These are phyloP conservation scores for Acanthiza pusilla DNA, from an alignment of 2,797 vertebrate species.

Conservation along the genomic window DNA sequence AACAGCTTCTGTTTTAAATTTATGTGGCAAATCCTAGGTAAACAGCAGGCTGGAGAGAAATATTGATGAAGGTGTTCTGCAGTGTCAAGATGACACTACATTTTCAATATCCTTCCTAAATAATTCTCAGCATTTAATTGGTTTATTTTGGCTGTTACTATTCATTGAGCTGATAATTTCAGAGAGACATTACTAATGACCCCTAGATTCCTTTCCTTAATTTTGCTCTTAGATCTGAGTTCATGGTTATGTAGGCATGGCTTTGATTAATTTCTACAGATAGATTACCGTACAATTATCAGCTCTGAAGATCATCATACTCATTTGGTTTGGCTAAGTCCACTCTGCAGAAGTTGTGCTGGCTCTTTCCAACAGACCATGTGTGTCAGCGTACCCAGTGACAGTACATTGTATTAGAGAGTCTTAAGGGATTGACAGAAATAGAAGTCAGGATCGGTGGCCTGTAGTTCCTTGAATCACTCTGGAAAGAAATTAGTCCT, in stretches of 20 bases:
- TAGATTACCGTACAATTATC: background rate
- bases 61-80: background rate
- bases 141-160: background rate
- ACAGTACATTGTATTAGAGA: background rate
- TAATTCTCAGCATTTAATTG: background rate
- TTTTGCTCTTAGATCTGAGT: background rate
- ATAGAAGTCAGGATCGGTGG: background rate
- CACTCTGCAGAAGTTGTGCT: background rate
- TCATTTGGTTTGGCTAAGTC: background rate
- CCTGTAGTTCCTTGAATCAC: rapidly evolving
- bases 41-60: background rate
- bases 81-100: background rate
- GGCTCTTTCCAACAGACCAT: background rate
- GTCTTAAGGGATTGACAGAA: background rate
- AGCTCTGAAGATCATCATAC: background rate
- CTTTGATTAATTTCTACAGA: background rate
- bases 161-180: background rate
- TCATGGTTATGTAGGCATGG: background rate
- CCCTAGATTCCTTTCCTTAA: background rate
- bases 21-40: background rate
- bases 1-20: background rate
- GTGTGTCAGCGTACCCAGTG: background rate
- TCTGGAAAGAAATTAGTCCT: background rate
- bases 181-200: background rate
- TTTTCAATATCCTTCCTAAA: background rate